A percentile compares a stretch with the other conserved stretches of the same genome.
phyloP scores from a whole-genome alignment of 1,140 invertebrate genomes.

The Leptopilina boulardi region DNA sequence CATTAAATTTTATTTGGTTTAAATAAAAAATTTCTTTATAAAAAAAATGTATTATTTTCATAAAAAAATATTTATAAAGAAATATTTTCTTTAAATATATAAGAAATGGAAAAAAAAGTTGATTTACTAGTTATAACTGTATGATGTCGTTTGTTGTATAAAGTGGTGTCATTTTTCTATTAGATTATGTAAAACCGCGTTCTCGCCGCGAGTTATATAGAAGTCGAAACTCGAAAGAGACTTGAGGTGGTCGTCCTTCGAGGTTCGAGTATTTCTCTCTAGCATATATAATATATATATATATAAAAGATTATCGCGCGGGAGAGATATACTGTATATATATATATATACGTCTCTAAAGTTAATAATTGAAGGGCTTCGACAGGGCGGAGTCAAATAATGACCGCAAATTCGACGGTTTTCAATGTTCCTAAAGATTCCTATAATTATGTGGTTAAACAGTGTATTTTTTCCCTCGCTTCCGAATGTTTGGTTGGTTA shows the following conservation, averaged over 20 bases:
- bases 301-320: too few species aligned
- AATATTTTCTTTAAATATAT: background rate
- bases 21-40: too few species aligned
- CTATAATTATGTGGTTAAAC: conserved; percentile 56
- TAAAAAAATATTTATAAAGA: background rate
- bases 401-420: conserved; percentile 56
- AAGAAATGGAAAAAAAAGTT: background rate
- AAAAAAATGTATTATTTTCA: too few species aligned
- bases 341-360: conserved; percentile 37
- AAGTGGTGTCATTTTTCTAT: conserved; percentile 63
- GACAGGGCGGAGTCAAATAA: conserved; percentile 51
- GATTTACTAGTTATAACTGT: background rate
- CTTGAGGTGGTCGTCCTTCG: conserved; percentile 56
- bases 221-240: conserved; percentile 52
- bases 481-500: conserved; percentile 35
- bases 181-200: conserved; percentile 62
- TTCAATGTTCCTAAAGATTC: conserved; percentile 55
- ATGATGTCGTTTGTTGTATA: conserved; percentile 56
- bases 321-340: too few species aligned
- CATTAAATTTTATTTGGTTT: too few species aligned
- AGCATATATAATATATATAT: conserved; percentile 47
- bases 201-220: conserved; percentile 55
- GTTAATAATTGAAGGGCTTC: conserved; percentile 60
- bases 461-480: conserved; percentile 49
- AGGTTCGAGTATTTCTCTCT: conserved; percentile 3